phyloP scores from a whole-genome alignment of 2,113 vertebrate species.

The Morone chrysops region DNA sequence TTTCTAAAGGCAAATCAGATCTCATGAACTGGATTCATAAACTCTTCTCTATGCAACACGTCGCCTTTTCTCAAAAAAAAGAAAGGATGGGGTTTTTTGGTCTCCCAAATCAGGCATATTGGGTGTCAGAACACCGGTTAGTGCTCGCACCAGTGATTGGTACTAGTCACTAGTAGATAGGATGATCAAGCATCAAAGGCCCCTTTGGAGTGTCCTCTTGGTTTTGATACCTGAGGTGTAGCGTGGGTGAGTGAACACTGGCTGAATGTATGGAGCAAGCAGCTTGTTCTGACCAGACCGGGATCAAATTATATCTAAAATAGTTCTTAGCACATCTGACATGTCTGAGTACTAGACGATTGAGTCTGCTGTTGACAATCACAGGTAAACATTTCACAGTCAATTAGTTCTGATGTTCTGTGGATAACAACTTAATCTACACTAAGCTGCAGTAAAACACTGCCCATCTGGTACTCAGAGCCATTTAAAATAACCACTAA shows the following conservation, averaged over 20 bases:
- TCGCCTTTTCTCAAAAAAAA: slow-evolving; percentile 24
- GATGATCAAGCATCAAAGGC: slow-evolving; percentile 73
- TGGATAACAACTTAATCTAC: neutral
- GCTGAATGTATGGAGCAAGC: slow-evolving; percentile 50
- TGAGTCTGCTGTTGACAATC: neutral
- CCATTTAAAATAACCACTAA: slow-evolving; percentile 26
- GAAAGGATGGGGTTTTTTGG: slow-evolving; percentile 63
- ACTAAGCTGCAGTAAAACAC: neutral
- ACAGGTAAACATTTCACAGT: slow-evolving; percentile 19
- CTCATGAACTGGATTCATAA: slow-evolving; percentile 43
- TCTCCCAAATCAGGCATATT: slow-evolving; percentile 77
- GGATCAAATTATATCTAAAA: slow-evolving; percentile 3
- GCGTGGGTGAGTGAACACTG: slow-evolving; percentile 61
- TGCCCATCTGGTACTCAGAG: slow-evolving; percentile 27
- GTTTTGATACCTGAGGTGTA: slow-evolving; percentile 72
- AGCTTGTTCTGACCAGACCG: slow-evolving; percentile 18
- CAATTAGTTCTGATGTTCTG: neutral
- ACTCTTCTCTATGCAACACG: slow-evolving; percentile 43
- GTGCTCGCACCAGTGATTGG: slow-evolving; percentile 58
- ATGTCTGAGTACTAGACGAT: neutral
- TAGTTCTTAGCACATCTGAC: neutral
- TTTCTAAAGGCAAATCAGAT: slow-evolving; percentile 72
- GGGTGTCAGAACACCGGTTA: slow-evolving; percentile 54
- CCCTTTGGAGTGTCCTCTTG: slow-evolving; percentile 74
- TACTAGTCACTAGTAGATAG: slow-evolving; percentile 40